Evolutionary conservation across 2,113 vertebrate species (phyloP).

Genomic region (Nothobranchius kuhntae): DNA sequence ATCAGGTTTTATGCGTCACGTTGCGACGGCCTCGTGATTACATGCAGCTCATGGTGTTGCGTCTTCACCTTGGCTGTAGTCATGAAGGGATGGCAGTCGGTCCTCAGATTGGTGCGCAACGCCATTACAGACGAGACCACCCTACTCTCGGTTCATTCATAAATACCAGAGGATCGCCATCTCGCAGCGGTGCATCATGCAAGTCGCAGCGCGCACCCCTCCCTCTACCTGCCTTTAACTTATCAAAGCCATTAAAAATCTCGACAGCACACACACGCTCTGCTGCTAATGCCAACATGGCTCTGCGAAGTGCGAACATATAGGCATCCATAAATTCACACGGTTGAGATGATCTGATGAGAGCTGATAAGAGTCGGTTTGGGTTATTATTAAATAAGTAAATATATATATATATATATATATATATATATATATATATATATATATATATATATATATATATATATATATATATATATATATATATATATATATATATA

Average conservation of each 20-base stretch:
- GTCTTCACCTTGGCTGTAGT: slow-evolving; percentile 17
- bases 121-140: slow-evolving; percentile 67
- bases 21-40: slow-evolving; percentile 51
- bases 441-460: background rate
- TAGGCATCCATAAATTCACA: slow-evolving; percentile 15
- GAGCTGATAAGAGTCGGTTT: background rate
- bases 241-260: slow-evolving; percentile 58
- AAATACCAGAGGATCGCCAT: slow-evolving; percentile 79
- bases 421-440: background rate
- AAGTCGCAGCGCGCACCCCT: slow-evolving; percentile 36
- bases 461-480: background rate
- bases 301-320: slow-evolving; percentile 46
- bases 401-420: background rate
- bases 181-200: slow-evolving; percentile 66
- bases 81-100: slow-evolving; percentile 39
- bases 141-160: slow-evolving; percentile 77
- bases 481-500: background rate
- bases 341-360: slow-evolving; percentile 4
- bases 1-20: slow-evolving; percentile 67
- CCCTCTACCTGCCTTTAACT: slow-evolving; percentile 27
- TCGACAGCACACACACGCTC: slow-evolving; percentile 12
- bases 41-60: slow-evolving; percentile 39
- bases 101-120: slow-evolving; percentile 64
- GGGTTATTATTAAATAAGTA: background rate
- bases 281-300: slow-evolving; percentile 56